phyloP scores from a whole-genome alignment of 2,888 invertebrate genomes.

The Rhodophaea formosa region DNA sequence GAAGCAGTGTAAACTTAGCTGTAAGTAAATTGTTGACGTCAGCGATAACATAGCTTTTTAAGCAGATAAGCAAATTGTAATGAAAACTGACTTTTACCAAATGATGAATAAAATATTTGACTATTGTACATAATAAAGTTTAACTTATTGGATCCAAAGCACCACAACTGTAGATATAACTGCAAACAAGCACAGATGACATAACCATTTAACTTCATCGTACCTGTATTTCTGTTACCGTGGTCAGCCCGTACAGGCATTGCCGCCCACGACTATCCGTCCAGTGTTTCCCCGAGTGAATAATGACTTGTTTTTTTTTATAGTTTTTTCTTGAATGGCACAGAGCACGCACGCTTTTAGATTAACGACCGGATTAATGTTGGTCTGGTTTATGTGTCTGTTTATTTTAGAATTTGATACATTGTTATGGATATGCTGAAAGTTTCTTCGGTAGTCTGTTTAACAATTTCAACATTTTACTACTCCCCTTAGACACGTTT shows the following conservation, averaged over 20 bases:
- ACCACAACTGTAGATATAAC: too few species aligned
- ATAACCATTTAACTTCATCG: background rate
- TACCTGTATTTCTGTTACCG: background rate
- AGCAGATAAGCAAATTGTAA: too few species aligned
- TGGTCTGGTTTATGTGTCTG: constrained; percentile 6
- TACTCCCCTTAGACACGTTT: too few species aligned
- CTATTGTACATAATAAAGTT: too few species aligned
- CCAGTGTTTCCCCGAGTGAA: constrained; percentile 15
- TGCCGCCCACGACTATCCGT: constrained; percentile 19
- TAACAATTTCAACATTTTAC: too few species aligned
- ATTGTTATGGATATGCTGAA: constrained; percentile 6
- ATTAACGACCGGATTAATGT: constrained; percentile 15
- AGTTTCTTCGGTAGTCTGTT: background rate
- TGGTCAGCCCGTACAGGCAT: background rate
- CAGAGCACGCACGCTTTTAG: constrained; percentile 13
- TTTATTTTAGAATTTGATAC: constrained; percentile 18
- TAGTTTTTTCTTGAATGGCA: constrained; percentile 14
- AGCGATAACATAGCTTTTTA: too few species aligned
- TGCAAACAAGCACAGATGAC: too few species aligned
- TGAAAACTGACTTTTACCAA: too few species aligned
- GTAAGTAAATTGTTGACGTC: too few species aligned
- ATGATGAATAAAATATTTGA: too few species aligned
- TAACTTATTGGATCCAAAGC: too few species aligned
- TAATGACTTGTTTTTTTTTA: constrained; percentile 17
- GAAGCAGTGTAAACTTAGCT: too few species aligned